Base-by-base conservation (phyloP, 2,113 vertebrate genomes). In the Amphiprion percula region DNA sequence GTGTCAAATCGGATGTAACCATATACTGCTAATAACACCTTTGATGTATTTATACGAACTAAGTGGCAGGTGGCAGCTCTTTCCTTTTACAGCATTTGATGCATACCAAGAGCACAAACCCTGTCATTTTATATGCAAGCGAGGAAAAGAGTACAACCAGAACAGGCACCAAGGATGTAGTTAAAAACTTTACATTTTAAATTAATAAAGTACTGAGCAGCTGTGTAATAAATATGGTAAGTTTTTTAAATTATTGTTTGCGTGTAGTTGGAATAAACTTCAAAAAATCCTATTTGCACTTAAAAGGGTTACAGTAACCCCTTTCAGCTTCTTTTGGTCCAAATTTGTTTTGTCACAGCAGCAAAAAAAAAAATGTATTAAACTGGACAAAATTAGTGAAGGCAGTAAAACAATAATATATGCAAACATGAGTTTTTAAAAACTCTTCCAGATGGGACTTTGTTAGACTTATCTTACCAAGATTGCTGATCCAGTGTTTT, bases 401-500 rank as follows among this genome's bases (percentile, higher is more conserved):
- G 8, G n/a, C 53, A 16, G 19, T 70, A 54, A 68, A 66, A 77
- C 26, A 68, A 19, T 63, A 80, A 59, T 58, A 26, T 56, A 80
- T 74, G 59, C 58, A 78, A 75, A 83, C 28, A 23, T 21, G 10
- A 33, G 21, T 62, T 62, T 16, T 26, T 5, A 23, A 53, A 87
- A 58, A 50, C 56, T 52, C 17, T 60, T 80, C 46, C 46, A 50
- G 21, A 67, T 70, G 26, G 65, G 53, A 71, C 30, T 46, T 74
- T 64, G 39, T 56, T 28, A 26, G 53, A 56, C 50, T 50, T 46
- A 19, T 63, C 65, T 69, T 71, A 68, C 79, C 88, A 84, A 87
- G 65, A 72, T 37, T 78, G 85, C 79, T 86, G 85, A 88, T 85
- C 63, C 28, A 5, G 37, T 82, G 74, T 30, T 92, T 90, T 63